Percentiles rank a stretch among this genome's conserved stretches.
Evolutionary conservation across 2,113 vertebrate species (phyloP).

Genomic region (Aleadryas rufinucha): DNA sequence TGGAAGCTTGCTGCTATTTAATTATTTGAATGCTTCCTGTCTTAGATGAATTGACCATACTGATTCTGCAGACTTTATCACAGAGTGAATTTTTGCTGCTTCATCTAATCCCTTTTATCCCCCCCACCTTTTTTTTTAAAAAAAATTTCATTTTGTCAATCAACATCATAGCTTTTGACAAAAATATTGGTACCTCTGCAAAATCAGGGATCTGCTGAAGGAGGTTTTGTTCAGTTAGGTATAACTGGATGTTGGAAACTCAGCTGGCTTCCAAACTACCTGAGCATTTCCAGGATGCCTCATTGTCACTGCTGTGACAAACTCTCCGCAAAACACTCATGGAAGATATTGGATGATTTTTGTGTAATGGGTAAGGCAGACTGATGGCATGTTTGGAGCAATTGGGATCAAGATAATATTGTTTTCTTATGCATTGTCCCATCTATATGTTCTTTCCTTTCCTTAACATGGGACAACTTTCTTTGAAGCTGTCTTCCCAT

Average conservation of each 20-base stretch:
- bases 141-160: background rate
- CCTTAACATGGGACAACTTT: background rate
- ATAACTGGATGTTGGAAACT: background rate
- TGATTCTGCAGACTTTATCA: background rate
- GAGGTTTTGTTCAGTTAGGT: background rate
- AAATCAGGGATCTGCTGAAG: background rate
- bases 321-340: background rate
- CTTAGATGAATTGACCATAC: background rate
- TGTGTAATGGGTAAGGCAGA: background rate
- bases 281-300: background rate
- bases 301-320: background rate
- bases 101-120: background rate
- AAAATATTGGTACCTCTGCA: background rate
- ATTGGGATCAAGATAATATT: background rate
- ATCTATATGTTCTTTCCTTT: background rate
- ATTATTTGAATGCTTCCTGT: background rate
- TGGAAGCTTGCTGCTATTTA: background rate
- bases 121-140: accelerated
- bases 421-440: background rate
- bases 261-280: background rate
- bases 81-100: background rate
- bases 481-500: background rate
- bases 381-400: background rate
- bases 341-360: background rate
- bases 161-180: background rate